Evolutionary conservation across 2,113 vertebrate species (phyloP).

Genomic region (Dromas ardeola): DNA sequence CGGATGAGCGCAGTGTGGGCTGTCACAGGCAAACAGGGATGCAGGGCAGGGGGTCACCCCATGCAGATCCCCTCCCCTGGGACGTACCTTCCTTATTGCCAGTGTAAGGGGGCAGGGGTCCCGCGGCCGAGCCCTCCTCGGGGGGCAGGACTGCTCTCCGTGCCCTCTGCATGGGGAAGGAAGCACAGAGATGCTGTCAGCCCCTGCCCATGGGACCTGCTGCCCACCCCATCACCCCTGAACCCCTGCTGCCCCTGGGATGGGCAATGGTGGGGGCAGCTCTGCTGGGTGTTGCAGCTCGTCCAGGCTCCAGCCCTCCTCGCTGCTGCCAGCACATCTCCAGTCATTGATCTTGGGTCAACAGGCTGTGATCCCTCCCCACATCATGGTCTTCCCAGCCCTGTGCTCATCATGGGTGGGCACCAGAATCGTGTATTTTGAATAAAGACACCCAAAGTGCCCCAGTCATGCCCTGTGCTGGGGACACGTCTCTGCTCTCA

Average conservation of each 20-base stretch:
- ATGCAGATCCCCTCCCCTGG: not conserved
- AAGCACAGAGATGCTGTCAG: not conserved
- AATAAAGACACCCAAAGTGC: not conserved
- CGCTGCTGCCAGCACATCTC: not conserved
- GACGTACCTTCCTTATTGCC: conserved; percentile 75
- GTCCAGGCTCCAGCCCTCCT: not conserved
- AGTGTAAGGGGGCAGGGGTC: not conserved
- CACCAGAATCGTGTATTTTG: not conserved
- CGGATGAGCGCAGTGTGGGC: fast-evolving
- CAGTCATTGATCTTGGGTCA: not conserved
- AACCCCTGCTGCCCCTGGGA: fast-evolving
- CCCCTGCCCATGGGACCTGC: not conserved
- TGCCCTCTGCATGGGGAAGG: conserved; percentile 59
- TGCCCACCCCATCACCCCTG: not conserved
- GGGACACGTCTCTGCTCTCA: not conserved
- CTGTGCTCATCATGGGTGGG: not conserved
- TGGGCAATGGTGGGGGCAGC: not conserved
- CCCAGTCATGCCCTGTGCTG: not conserved
- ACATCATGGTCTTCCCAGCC: not conserved
- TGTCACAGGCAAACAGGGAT: fast-evolving
- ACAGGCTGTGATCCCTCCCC: not conserved
- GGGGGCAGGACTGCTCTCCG: conserved; percentile 67
- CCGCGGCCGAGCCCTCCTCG: conserved; percentile 75
- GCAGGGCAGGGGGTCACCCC: fast-evolving
- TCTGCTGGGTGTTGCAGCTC: not conserved